These are phyloP conservation scores for Zeuzera pyrina DNA, from an alignment of 2,888 invertebrate species.

Conservation along the genomic window DNA sequence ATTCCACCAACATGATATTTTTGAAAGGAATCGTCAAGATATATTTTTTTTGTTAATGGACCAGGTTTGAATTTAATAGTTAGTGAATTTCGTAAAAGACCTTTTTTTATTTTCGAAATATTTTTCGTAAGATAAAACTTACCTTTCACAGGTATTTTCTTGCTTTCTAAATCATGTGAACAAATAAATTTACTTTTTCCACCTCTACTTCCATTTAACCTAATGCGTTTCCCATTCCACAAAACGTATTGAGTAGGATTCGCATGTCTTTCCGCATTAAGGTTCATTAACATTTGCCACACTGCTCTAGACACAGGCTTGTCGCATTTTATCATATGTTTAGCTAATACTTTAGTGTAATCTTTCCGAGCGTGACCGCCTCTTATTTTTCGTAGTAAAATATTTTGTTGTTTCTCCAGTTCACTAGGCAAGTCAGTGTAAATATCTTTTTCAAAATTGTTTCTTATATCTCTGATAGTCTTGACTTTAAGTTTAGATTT, in stretches of 20 bases:
- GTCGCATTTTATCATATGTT: conserved; percentile 36
- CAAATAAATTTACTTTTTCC: conserved; percentile 45
- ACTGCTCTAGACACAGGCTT: conserved; percentile 42
- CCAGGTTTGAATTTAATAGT: conserved; percentile 69
- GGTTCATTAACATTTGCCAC: conserved; percentile 59
- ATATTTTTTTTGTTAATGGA: conserved; percentile 63
- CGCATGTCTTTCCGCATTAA: conserved; percentile 41
- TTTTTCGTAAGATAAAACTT: conserved; percentile 13
- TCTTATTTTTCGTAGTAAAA: conserved; percentile 47
- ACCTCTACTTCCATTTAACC: conserved; percentile 48
- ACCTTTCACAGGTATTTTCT: conserved; percentile 18
- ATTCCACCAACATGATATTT: conserved; percentile 55
- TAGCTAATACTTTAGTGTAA: conserved; percentile 38
- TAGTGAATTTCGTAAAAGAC: conserved; percentile 39
- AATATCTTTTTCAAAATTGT: conserved; percentile 46
- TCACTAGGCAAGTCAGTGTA: conserved; percentile 32
- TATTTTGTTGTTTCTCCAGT: conserved; percentile 43
- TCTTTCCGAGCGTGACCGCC: conserved; percentile 35
- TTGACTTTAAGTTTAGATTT: conserved; percentile 45
- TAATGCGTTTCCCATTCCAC: conserved; percentile 46
- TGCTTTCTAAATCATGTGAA: conserved; percentile 33
- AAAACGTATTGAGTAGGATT: conserved; percentile 43
- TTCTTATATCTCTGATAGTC: conserved; percentile 51
- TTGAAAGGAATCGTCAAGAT: conserved; percentile 53
- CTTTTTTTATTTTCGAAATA: conserved; percentile 25